These are phyloP conservation scores for Ischnura elegans DNA, from an alignment of 2,888 invertebrate species.

Conservation along the genomic window DNA sequence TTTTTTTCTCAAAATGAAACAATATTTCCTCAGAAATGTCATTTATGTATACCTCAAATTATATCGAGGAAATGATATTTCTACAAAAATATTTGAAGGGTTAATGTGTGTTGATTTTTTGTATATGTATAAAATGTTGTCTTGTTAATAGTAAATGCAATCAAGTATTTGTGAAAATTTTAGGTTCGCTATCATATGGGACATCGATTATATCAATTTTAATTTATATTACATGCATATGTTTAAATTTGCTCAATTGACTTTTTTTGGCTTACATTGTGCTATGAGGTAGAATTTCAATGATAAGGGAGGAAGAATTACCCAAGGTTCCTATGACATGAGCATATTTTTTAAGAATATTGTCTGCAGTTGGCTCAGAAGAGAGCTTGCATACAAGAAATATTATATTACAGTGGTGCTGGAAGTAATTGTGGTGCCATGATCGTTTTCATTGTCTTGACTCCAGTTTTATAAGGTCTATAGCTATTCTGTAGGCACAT, in stretches of 20 bases:
- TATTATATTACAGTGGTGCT: slow-evolving; percentile 26
- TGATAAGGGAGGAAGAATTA: not conserved
- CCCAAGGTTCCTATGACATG: slow-evolving; percentile 23
- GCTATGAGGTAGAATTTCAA: not conserved
- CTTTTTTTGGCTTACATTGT: not conserved
- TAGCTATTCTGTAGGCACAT: not conserved
- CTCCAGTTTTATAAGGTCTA: not conserved
- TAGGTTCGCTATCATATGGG: not conserved
- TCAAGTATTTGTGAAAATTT: not conserved
- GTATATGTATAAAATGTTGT: not conserved
- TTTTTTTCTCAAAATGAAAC: not conserved
- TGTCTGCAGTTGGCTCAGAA: not conserved
- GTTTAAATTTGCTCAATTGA: not conserved
- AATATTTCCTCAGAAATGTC: not conserved
- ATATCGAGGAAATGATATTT: not conserved
- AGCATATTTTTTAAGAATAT: slow-evolving; percentile 22
- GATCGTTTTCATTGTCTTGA: not conserved
- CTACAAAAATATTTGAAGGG: not conserved
- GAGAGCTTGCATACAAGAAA: not conserved
- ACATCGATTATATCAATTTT: slow-evolving; percentile 1
- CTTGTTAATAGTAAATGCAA: not conserved
- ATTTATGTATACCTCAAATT: not conserved
- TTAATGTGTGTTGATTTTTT: not conserved
- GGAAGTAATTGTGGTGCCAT: not conserved
- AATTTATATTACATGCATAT: not conserved